These are phyloP conservation scores for Muscina levida DNA, from an alignment of 2,888 invertebrate species.

Conservation along the genomic window DNA sequence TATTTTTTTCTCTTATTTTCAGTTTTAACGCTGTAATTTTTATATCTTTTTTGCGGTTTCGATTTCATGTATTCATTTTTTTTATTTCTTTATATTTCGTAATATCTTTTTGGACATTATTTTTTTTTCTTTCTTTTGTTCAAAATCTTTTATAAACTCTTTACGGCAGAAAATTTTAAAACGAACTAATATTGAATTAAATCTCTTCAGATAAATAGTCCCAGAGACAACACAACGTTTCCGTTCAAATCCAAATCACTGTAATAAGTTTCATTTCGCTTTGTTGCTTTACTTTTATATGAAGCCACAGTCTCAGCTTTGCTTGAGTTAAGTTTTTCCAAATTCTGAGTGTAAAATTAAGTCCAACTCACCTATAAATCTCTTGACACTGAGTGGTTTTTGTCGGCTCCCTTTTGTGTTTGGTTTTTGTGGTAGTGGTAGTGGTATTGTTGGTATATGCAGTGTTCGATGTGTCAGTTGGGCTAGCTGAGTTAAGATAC, in stretches of 20 bases:
- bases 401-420: not conserved
- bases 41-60: too few species aligned
- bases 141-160: conserved; percentile 27
- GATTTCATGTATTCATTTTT: conserved; percentile 11
- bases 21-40: too few species aligned
- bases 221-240: conserved; percentile 70
- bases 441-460: not conserved
- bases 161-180: conserved; percentile 23
- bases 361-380: not conserved
- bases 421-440: conserved; percentile 2
- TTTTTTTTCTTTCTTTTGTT: not conserved
- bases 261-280: conserved; percentile 79
- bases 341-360: conserved; percentile 67
- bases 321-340: conserved; percentile 65
- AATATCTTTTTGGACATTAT: not conserved
- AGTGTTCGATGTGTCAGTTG: conserved; percentile 15
- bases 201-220: not conserved
- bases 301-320: conserved; percentile 68
- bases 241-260: conserved; percentile 79
- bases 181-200: conserved; percentile 27
- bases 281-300: conserved; percentile 79
- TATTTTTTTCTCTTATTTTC: conserved; percentile 4
- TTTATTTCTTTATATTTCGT: conserved; percentile 46
- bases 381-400: conserved; percentile 17
- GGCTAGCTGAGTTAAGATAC: not conserved